These are phyloP conservation scores for Habroteleia sp. DNA, from an alignment of 2,888 invertebrate genomes.

Conservation along the genomic window DNA sequence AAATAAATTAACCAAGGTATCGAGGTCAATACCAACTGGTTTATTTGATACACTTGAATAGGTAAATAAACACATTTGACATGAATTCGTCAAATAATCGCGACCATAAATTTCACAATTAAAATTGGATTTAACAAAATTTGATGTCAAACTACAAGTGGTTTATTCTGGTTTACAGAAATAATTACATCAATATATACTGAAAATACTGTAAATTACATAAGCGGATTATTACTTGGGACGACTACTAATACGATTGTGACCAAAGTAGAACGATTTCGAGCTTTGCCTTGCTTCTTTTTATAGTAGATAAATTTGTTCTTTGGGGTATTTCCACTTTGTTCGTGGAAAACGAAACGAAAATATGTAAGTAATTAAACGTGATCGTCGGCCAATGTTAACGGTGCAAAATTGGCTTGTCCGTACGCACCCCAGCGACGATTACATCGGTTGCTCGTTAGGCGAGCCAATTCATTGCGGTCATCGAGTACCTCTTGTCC, in stretches of 20 bases:
- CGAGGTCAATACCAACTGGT: no score
- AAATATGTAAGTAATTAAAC: slow-evolving; percentile 50
- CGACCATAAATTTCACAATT: no score
- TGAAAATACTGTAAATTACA: slow-evolving; percentile 27
- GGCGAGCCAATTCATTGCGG: slow-evolving; percentile 59
- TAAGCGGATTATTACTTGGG: slow-evolving; percentile 46
- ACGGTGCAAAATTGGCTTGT: slow-evolving; percentile 43
- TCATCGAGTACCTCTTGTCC: slow-evolving; percentile 60
- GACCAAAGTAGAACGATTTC: slow-evolving; percentile 39
- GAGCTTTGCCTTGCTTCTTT: slow-evolving; percentile 9
- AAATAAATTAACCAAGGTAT: no score
- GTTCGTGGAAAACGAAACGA: slow-evolving; percentile 14
- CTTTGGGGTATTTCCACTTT: slow-evolving; percentile 15
- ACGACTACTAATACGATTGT: slow-evolving; percentile 45
- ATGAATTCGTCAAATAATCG: no score
- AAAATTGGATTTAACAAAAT: no score
- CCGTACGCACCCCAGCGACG: slow-evolving; percentile 38
- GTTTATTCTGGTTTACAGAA: slow-evolving; percentile 13
- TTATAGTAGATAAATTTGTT: slow-evolving; percentile 26
- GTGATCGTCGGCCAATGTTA: slow-evolving; percentile 40
- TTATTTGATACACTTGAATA: no score
- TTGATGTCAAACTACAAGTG: no score
- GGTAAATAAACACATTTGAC: no score
- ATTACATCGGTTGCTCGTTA: slow-evolving; percentile 63
- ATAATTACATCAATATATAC: slow-evolving; percentile 27